A percentile compares a stretch with the other conserved stretches of the same genome.
phyloP scores from a whole-genome alignment of 2,113 vertebrate species.

The Crotalus helleri region DNA sequence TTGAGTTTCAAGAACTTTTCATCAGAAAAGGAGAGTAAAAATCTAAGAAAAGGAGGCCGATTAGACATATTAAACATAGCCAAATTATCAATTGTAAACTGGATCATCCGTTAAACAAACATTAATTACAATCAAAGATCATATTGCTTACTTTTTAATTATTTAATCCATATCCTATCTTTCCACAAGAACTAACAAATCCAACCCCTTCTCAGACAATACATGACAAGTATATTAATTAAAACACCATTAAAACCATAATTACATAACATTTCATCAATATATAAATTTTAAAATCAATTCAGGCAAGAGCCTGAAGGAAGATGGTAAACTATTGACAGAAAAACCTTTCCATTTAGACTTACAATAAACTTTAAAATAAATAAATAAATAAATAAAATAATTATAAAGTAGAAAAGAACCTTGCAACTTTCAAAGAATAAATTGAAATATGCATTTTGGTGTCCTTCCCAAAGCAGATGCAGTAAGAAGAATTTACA shows the following conservation, averaged over 20 bases:
- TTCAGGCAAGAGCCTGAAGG: neutral
- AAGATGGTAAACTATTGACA: neutral
- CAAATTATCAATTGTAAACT: neutral
- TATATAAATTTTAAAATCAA: neutral
- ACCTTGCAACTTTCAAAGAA: neutral
- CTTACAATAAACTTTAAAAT: neutral
- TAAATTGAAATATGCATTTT: neutral
- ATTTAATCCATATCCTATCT: neutral
- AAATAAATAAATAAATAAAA: neutral
- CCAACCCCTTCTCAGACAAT: neutral
- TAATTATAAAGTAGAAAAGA: neutral
- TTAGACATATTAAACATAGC: neutral
- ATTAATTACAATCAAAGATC: too few relatives aligned
- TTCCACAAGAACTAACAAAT: neutral
- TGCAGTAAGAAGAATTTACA: neutral
- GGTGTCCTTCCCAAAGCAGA: neutral
- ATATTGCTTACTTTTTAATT: neutral
- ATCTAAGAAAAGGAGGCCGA: neutral
- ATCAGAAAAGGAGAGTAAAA: neutral
- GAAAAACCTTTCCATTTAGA: neutral
- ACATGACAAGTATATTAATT: neutral
- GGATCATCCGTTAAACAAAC: neutral
- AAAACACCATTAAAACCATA: neutral
- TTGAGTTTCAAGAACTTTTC: neutral
- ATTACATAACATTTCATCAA: neutral